Percentiles rank a stretch among this genome's conserved stretches.
Evolutionary conservation across 1,140 invertebrate genomes (phyloP).

Genomic region (Drosophila ercepeae): DNA sequence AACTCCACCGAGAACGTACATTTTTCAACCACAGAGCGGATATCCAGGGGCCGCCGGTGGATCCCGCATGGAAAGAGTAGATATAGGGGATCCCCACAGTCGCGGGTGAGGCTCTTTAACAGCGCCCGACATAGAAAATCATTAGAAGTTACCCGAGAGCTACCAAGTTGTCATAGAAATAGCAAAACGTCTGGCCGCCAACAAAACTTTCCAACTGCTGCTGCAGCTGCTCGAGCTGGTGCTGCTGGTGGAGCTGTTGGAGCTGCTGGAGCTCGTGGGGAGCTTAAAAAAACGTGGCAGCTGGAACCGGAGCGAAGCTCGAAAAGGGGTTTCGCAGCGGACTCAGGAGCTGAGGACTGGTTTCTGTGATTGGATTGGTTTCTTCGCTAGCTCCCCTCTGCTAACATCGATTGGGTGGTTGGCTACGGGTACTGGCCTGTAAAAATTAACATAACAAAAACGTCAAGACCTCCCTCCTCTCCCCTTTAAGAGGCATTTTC

Average conservation of each 20-base stretch:
- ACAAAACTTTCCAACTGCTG: constrained; percentile 36
- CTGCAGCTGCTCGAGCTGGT: too few relatives aligned
- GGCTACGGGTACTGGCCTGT: constrained; percentile 12
- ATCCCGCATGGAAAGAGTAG: constrained; percentile 3
- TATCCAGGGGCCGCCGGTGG: constrained; percentile 12
- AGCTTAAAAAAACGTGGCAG: background rate
- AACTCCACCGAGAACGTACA: constrained; percentile 76
- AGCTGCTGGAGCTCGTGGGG: constrained; percentile 6
- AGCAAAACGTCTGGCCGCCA: constrained; percentile 64
- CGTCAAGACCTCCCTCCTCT: background rate
- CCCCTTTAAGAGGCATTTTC: constrained; percentile 10
- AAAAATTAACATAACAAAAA: constrained; percentile 74
- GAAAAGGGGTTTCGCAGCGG: constrained; percentile 12
- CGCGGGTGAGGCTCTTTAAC: constrained; percentile 31
- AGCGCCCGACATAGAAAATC: constrained; percentile 71
- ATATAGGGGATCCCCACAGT: constrained; percentile 13
- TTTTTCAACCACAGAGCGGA: constrained; percentile 45
- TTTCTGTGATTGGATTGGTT: constrained; percentile 17
- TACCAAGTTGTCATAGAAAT: constrained; percentile 82
- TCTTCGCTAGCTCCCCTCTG: background rate
- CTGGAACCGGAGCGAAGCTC: constrained; percentile 13
- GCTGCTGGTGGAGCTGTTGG: background rate
- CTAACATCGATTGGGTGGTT: constrained; percentile 49
- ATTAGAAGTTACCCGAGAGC: constrained; percentile 72
- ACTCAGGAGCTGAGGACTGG: background rate